Base-by-base conservation (phyloP, 2,113 vertebrate genomes). In the Saccopteryx bilineata region DNA sequence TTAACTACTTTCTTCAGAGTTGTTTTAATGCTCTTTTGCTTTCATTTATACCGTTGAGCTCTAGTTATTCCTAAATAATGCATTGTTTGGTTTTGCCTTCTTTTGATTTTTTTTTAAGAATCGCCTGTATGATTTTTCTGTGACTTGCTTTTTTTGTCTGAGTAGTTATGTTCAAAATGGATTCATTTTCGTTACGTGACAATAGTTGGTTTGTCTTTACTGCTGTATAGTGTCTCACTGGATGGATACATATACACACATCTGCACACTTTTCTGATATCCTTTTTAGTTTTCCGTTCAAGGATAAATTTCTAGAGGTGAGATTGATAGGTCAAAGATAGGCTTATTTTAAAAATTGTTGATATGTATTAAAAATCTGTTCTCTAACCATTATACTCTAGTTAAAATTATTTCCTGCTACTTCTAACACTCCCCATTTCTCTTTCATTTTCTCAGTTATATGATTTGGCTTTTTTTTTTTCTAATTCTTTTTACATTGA, bases 41-140 rank as follows among this genome's bases (percentile, higher is more conserved):
- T 87, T 66, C 21, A 81, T 58, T 81, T 50, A 85, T 85, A 95
- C 54, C 83, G 78, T 79, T 94, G 1, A 6, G 28, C 19, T 69
- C 1, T 31, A 48, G 9, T 15, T 94, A 56, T 48, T 13, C 9
- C 12, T 68, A 93, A 85, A 58, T 82, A 68, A 50, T 24, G 18
- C 12, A 10, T 66, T 66, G 5, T 82, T 90, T 69, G 26, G 9
- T 72, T 88, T 71, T 50, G 0, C 33, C 24, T 85, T 26, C 23
- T 88, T 90, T 85, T 60, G 74, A 46, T 58, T 92, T 93, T 78
- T 33, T 69, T 33, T 15, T 61, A 58, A 5, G 4, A 63, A 76
- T 71, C 2, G 65, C 4, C 5, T 72, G 1, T 68, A 14, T 54
- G 9, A 26, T 87, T 95, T 11, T 72, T 94, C 31, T 79, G 5